A percentile compares a stretch with the other conserved stretches of the same genome.
phyloP scores from a whole-genome alignment of 2,797 vertebrate genomes.

The Sebastes alutus region DNA sequence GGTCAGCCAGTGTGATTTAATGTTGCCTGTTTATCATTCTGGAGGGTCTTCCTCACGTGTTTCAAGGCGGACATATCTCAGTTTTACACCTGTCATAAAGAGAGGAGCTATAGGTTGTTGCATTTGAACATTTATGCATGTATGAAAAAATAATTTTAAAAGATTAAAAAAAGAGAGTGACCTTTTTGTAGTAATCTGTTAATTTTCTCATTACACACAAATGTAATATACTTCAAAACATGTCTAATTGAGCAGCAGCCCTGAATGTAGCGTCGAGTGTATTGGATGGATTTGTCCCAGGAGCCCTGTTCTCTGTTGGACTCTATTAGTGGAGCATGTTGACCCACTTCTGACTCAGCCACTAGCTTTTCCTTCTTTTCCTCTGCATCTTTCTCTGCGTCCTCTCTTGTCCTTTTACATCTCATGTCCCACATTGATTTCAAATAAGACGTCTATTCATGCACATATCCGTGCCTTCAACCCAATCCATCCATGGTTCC shows the following conservation, averaged over 20 bases:
- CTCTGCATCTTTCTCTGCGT: slow-evolving; percentile 4
- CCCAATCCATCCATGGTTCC: not conserved
- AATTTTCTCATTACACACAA: not conserved
- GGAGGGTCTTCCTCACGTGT: not conserved
- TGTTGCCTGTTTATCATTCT: slow-evolving; percentile 34
- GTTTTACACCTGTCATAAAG: not conserved
- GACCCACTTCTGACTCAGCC: slow-evolving; percentile 55
- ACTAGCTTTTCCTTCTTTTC: slow-evolving; percentile 1
- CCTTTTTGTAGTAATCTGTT: not conserved
- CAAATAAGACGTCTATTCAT: not conserved
- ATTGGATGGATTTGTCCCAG: slow-evolving; percentile 27
- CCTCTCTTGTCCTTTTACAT: slow-evolving; percentile 19
- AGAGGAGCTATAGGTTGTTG: not conserved
- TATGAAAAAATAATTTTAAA: not conserved
- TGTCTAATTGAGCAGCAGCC: slow-evolving; percentile 5
- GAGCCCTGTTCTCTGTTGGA: slow-evolving; percentile 33
- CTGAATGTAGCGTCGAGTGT: not conserved
- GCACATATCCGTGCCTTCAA: slow-evolving; percentile 1
- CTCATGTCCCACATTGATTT: slow-evolving; percentile 2
- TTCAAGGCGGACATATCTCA: not conserved
- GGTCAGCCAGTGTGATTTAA: slow-evolving; percentile 27
- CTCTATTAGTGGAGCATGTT: slow-evolving; percentile 35
- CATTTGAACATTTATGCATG: not conserved
- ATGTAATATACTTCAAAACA: slow-evolving; percentile 9
- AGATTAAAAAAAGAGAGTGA: not conserved